A percentile compares a stretch with the other conserved stretches of the same genome.
Evolutionary conservation across 2,113 vertebrate genomes (phyloP).

Genomic region (Chlorodrepanis virens): DNA sequence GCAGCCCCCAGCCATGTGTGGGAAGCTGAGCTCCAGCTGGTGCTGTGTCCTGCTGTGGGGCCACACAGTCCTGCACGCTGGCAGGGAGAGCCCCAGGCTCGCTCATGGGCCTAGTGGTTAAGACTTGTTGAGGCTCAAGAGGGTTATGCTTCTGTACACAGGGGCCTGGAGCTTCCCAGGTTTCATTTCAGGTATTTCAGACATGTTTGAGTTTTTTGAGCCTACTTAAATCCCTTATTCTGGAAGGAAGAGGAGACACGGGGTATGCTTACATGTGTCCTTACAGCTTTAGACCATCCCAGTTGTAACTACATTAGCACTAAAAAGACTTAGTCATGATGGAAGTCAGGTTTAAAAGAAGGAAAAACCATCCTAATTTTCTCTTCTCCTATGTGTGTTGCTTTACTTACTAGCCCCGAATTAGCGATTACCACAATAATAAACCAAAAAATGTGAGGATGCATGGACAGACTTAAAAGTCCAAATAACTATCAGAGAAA

Average conservation of each 20-base stretch:
- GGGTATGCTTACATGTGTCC: rapidly evolving
- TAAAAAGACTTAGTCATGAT: background rate
- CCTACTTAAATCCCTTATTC: background rate
- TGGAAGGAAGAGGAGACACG: background rate
- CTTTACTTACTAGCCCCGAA: background rate
- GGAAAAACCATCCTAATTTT: rapidly evolving
- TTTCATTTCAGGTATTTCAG: background rate
- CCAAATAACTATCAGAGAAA: background rate
- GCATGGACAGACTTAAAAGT: background rate
- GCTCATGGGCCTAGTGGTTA: rapidly evolving
- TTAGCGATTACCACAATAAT: background rate
- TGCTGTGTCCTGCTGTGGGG: background rate
- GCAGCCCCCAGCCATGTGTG: rapidly evolving
- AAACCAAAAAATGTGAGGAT: background rate
- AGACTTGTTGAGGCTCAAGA: background rate
- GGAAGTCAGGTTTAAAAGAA: background rate
- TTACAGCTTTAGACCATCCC: background rate
- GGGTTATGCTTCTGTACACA: rapidly evolving
- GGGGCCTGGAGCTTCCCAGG: background rate
- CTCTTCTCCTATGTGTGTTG: background rate
- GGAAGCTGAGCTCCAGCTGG: rapidly evolving
- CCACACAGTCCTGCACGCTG: rapidly evolving
- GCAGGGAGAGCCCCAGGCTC: rapidly evolving
- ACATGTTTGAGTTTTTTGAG: background rate
- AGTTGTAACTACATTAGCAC: background rate